Evolutionary conservation across 2,113 vertebrate species (phyloP).

Genomic region (Hucho hucho): DNA sequence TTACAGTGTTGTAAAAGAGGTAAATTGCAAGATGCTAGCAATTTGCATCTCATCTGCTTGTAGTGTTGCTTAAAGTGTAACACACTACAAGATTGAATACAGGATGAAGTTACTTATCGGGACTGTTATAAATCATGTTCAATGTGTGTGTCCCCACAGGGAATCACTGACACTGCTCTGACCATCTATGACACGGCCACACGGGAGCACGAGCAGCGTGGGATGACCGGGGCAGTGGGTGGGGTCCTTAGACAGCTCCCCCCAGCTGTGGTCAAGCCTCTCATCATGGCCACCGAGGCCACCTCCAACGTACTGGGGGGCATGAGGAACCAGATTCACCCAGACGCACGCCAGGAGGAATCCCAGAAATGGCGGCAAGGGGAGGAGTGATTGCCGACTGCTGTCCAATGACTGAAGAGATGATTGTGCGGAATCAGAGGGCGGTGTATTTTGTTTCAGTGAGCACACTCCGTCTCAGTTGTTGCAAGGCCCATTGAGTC

Average conservation of each 20-base stretch:
- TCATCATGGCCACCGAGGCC: constrained; percentile 96
- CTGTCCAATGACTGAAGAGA: constrained; percentile 11
- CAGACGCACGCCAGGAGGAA: constrained; percentile 94
- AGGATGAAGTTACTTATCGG: neutral
- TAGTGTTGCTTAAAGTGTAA: neutral
- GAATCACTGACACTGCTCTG: constrained; percentile 92
- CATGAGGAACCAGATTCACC: constrained; percentile 98
- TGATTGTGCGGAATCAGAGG: constrained; percentile 23
- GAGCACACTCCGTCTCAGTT: neutral
- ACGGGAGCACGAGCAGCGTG: constrained; percentile 94
- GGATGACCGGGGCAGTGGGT: constrained; percentile 93
- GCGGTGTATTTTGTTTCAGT: too few relatives aligned
- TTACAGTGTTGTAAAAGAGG: constrained; percentile 96
- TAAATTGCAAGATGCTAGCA: constrained; percentile 46
- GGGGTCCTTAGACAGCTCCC: constrained; percentile 96
- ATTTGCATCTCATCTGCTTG: neutral
- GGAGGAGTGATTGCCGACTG: constrained; percentile 72
- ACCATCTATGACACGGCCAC: constrained; percentile 96
- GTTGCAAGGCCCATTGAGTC: neutral
- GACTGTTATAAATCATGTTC: neutral
- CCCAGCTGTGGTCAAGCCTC: constrained; percentile 90
- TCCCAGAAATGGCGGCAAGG: constrained; percentile 96
- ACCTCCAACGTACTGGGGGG: constrained; percentile 95
- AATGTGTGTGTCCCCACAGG: constrained; percentile 67
- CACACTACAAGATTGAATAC: neutral